phyloP scores from a whole-genome alignment of 2,888 invertebrate species.

The Zaprionus lineosus region DNA sequence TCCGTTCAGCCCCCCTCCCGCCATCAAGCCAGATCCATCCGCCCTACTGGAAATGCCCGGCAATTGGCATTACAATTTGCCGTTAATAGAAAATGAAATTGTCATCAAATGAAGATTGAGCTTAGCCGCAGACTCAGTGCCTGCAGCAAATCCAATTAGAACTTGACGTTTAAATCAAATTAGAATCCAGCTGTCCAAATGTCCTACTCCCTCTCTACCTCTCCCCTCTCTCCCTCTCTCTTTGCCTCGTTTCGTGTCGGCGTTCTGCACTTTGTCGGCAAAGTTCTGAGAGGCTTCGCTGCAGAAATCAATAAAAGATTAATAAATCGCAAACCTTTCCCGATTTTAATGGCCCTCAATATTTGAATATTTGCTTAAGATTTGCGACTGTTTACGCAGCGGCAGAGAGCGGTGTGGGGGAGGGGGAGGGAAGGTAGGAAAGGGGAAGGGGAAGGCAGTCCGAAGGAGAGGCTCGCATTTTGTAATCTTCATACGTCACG shows the following conservation, averaged over 20 bases:
- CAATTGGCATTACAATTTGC: conserved; percentile 62
- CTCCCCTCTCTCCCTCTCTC: neutral
- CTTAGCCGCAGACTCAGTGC: conserved; percentile 37
- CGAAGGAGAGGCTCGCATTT: conserved; percentile 21
- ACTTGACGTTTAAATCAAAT: conserved; percentile 69
- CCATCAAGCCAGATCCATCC: no score
- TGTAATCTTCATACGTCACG: conserved; percentile 41
- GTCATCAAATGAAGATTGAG: conserved; percentile 74
- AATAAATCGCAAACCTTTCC: neutral
- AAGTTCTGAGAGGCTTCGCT: conserved; percentile 23
- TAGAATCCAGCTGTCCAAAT: conserved; percentile 42
- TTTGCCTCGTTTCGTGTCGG: conserved; percentile 22
- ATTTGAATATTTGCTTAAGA: conserved; percentile 13
- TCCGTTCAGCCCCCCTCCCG: neutral
- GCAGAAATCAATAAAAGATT: conserved; percentile 44
- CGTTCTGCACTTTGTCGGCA: conserved; percentile 35
- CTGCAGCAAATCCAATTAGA: conserved; percentile 70
- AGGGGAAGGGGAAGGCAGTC: conserved; percentile 23
- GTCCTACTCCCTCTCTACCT: neutral
- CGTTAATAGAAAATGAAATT: conserved; percentile 74
- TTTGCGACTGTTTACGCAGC: conserved; percentile 4
- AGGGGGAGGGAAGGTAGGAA: neutral
- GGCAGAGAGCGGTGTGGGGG: neutral
- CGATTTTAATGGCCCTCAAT: conserved; percentile 33
- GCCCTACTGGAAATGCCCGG: conserved; percentile 8